Base-by-base conservation (phyloP, 2,888 invertebrate genomes). In the Melikaiella ostensackeni region DNA sequence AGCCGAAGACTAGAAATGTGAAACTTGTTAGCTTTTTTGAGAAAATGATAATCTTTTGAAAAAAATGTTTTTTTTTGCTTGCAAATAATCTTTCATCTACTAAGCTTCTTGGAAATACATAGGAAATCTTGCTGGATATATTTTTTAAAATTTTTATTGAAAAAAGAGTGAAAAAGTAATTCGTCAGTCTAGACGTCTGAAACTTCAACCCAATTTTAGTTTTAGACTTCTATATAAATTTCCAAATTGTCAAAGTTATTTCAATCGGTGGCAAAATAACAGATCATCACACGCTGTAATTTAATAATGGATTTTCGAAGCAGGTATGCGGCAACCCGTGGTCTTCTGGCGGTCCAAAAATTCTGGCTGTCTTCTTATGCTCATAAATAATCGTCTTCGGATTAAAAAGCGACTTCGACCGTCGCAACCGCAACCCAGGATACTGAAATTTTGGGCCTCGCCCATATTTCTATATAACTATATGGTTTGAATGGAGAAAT, bases 351-450 rank as follows among this genome's bases (percentile, higher is more conserved):
- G 80, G 62, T 78, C 70, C 77, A 78, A 80, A 79, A 76, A 81
- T 77, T 77, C 76, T 76, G 73, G 73, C 82, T 84, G 85, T 86
- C 81, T 79, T 87, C 87, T 86, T 86, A 87, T 83, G 84, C 83
- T 84, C 87, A 90, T 90, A 89, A 90, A 90, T 90, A 88, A 90
- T 89, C 86, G 82, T 84, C 82, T 78, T 75, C 82, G 87, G 88
- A 89, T 90, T 90, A 89, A 89, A 83, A 80, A 83, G 84, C 79
- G 73, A 42, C 46, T 30, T 70, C n/a, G 46, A 50, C 50, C 61
- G 46, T 42, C 62, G 38, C 24, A 57, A 76, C 76, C 66, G 66
- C 66, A 30, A 76, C 50, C 66, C 50, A 57, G 62, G 63, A 76
- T 57, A 55, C 76, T 21, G 76, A 64, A 63, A 63, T 55, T 35